Evolutionary conservation across 2,113 vertebrate species (phyloP), one percentile per base, ranked within the genome.

Genomic region (Casuarius casuarius): DNA sequence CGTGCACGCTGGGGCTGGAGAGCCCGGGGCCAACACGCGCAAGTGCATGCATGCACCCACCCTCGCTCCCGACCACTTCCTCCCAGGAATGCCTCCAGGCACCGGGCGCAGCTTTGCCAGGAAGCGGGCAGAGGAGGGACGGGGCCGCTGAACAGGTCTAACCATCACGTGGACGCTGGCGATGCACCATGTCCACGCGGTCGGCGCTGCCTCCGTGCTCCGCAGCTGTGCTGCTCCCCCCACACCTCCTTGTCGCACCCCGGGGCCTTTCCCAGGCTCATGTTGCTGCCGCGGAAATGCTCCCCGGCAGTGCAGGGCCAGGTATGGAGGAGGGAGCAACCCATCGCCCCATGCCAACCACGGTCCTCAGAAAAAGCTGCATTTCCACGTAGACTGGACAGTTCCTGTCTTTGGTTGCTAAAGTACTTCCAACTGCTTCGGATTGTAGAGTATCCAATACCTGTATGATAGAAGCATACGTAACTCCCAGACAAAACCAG

Each of bases 31-130:
- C 49, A 4, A 10, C 22, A 11, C 28, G 58, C 46, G 25, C 0
- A 1, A 54, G 54, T 48, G 73, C 77, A 11, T 16, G 10, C 65
- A 18, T 63, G 19, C 29, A 20, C 12, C 25, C 26, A 2, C 21
- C 63, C 82, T 38, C 12, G 40, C 18, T 74, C 28, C 66, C 33
- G 51, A 58, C 35, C 15, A 62, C 68, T 83, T 15, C 33, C 0
- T 3, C 38, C 81, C 46, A 2, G 77, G 84, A 91, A 77, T 84
- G 90, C 77, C 3, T 2, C 62, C 17, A 33, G 56, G 52, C 51
- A 35, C 40, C 25, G 1, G 2, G 0, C 0, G 0, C 61, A 61
- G 73, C 52, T 48, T 20, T 6, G 2, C 26, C 25, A 3, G n/a
- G 33, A 86, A 72, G 38, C 5, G 62, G 29, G 14, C 68, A 65